Evolutionary conservation across 2,888 invertebrate species (phyloP).

Genomic region (Brachyptera risi): DNA sequence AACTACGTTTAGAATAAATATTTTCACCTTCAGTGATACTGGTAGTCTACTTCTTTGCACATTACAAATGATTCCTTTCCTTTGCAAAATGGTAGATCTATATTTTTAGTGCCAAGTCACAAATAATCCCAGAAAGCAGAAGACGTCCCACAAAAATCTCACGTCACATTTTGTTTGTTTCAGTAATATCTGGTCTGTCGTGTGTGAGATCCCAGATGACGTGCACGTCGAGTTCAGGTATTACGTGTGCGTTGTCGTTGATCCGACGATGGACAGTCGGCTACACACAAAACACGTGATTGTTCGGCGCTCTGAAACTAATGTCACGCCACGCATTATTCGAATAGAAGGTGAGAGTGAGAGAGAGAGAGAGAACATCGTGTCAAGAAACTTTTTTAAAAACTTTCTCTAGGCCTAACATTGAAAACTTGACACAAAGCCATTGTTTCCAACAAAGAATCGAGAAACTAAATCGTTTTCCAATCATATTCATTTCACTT

Average conservation of each 20-base stretch:
- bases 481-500: too few species aligned
- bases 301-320: slow-evolving; percentile 78
- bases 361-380: not conserved
- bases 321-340: slow-evolving; percentile 62
- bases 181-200: slow-evolving; percentile 58
- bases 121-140: not conserved
- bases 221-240: slow-evolving; percentile 70
- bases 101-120: too few species aligned
- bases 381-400: too few species aligned
- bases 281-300: slow-evolving; percentile 49
- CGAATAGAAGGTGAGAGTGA: slow-evolving; percentile 45
- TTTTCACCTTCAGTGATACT: too few species aligned
- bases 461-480: too few species aligned
- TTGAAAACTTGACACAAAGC: too few species aligned
- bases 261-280: slow-evolving; percentile 47
- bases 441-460: too few species aligned
- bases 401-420: too few species aligned
- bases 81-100: too few species aligned
- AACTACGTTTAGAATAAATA: too few species aligned
- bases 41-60: too few species aligned
- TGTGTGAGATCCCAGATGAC: slow-evolving; percentile 61
- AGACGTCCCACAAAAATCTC: not conserved
- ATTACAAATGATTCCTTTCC: too few species aligned
- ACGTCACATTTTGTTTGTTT: slow-evolving; percentile 20
- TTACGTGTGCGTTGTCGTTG: slow-evolving; percentile 64